Conservation (phyloP, 2,888 invertebrate genomes). For the Callyntrura guangdongensis region DNA sequence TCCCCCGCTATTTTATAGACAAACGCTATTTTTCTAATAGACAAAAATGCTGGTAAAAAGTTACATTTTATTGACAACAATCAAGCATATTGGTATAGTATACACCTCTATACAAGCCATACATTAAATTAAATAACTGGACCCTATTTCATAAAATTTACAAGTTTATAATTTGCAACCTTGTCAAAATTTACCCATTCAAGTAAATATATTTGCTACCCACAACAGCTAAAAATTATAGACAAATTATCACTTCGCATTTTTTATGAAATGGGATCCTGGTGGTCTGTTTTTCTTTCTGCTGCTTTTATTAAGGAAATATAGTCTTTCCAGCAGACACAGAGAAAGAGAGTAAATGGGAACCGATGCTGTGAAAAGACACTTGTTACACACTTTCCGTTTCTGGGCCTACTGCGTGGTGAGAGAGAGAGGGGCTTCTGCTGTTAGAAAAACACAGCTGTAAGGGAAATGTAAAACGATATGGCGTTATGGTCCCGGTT, state of each 20-base stretch:
- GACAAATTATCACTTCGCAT: no score
- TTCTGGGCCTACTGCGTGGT: neutral
- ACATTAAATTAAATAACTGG: no score
- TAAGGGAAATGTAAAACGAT: neutral
- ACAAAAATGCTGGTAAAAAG: neutral
- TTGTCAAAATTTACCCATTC: no score
- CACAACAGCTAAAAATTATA: no score
- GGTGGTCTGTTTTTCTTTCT: neutral
- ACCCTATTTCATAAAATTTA: no score
- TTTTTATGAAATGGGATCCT: neutral
- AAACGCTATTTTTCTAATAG: no score
- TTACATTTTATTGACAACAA: neutral
- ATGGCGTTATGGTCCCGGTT: neutral
- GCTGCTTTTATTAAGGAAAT: neutral
- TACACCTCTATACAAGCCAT: no score
- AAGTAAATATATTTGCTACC: no score
- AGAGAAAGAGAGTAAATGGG: neutral
- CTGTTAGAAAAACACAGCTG: neutral
- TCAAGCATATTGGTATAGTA: neutral
- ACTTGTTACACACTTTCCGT: conserved; percentile 64
- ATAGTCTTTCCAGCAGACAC: neutral
- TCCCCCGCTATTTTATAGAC: no score
- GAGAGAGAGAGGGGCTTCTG: neutral
- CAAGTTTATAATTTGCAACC: no score
- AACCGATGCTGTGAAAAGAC: conserved; percentile 55